Base-by-base conservation (phyloP, 2,797 vertebrate genomes). In the Sebastes taczanowskii region DNA sequence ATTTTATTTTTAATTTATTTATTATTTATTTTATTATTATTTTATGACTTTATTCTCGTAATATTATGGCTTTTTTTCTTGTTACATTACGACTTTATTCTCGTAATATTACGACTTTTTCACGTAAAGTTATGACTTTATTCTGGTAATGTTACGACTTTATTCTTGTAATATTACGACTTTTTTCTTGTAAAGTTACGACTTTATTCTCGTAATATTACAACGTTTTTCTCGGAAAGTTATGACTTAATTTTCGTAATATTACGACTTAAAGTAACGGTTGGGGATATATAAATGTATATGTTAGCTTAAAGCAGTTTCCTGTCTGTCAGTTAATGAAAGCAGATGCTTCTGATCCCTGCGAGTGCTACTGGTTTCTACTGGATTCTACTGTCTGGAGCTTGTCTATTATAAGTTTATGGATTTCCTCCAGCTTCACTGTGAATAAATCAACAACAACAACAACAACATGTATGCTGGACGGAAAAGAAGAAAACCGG, bases 401-500 rank as follows among this genome's bases (percentile, higher is more conserved):
- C 32, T 30, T 5, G 10, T 23, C 2, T n/a, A 6, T 9, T 55
- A 5, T n/a, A 7, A 49, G 2, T 80, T 71, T 1, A 81, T 78
- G 86, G 74, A 56, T 67, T 25, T 63, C 11, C 34, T 55, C 3
- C 70, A 14, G 22, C 13, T 73, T 32, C 30, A 68, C 42, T 20
- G 69, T 5, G 55, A 83, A 18, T 71, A 49, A 63, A 69, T 7
- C 10, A 32, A 34, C 27, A 3, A 20, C 3, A 3, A 42, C 0
- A 38, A 38, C 38, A 42, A 9, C 62, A 20, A 23, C 81, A 94
- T 95, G 95, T 95, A 93, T 29, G 92, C 94, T 0, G 94, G 90
- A 32, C 89, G 95, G 59, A 95, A 92, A 55, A 89, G 95, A 73
- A 95, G 95, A 72, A 96, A 95, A 89, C 94, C 95, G 2, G 90